These are phyloP conservation scores for silkworm (Bombyx mori) DNA, from an alignment of 1,140 invertebrate genomes.

Conservation along the genomic window ASM3026992v2 NC_085128.1:1929501-1930000, in stretches of 20 bases:
- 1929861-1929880: too few species aligned
- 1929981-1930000: too few species aligned
- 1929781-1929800: not conserved
- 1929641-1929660: conserved; percentile 65
- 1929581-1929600: conserved; percentile 33
- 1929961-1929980: too few species aligned
- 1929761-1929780: conserved; percentile 7
- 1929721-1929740: conserved; percentile 46
- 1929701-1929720: conserved; percentile 58
- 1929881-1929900: too few species aligned
- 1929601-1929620: conserved; percentile 22
- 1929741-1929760: conserved; percentile 37
- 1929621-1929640: conserved; percentile 42
- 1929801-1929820: conserved; percentile 1
- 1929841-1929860: too few species aligned
- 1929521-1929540: conserved; percentile 59
- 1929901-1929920: too few species aligned
- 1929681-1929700: conserved; percentile 62
- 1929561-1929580: conserved; percentile 27
- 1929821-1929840: not conserved
- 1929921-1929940: too few species aligned
- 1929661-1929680: conserved; percentile 62
- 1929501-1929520: conserved; percentile 45
- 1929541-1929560: conserved; percentile 45
- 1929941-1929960: too few species aligned